Base-by-base conservation (phyloP, 2,113 vertebrate species). In the Corythaeola cristata region DNA sequence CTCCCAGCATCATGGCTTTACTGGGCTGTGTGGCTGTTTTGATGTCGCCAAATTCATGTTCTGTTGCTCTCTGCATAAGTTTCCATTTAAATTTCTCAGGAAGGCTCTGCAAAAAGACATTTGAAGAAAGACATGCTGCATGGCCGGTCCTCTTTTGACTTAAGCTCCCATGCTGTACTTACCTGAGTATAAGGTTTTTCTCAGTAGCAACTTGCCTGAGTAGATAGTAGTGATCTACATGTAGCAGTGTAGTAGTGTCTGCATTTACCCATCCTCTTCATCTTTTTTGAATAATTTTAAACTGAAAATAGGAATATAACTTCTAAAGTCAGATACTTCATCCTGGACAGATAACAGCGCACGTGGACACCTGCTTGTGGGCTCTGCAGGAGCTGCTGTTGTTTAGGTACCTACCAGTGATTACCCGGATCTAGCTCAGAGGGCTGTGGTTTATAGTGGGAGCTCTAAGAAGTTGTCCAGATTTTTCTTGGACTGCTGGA, bases 1-100 rank as follows among this genome's bases (percentile, higher is more conserved):
- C 15, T 75, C 15, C 30, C 0, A 5, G 23, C 39, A 44, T 13
- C 0, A 0, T 28, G 58, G 53, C 21, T 68, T 78, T 78, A 37
- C 55, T 74, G 37, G 30, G 33, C 15, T 21, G 22, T 32, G 41
- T 0, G 9, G 56, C 26, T 53, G 7, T n/a, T 76, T 20, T 33
- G 35, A 20, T 53, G n/a, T 14, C 2, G 2, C 32, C 44, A 50
- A 19, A 45, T 88, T 55, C 3, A 3, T 39, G 10, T 59, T 23
- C 41, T 76, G 33, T 17, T 35, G 20, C 47, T 62, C 14, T 69
- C 55, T 50, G 37, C 45, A 8, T 13, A 73, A 18, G 11, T 63
- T 73, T 59, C 64, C 44, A 44, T 59, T 68, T 55, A 59, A 35
- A 55, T 77, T 73, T 35, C 24, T 81, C 27, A 35, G 26, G 9